Evolutionary conservation across 2,113 vertebrate species (phyloP).

Genomic region (Condylura cristata): DNA sequence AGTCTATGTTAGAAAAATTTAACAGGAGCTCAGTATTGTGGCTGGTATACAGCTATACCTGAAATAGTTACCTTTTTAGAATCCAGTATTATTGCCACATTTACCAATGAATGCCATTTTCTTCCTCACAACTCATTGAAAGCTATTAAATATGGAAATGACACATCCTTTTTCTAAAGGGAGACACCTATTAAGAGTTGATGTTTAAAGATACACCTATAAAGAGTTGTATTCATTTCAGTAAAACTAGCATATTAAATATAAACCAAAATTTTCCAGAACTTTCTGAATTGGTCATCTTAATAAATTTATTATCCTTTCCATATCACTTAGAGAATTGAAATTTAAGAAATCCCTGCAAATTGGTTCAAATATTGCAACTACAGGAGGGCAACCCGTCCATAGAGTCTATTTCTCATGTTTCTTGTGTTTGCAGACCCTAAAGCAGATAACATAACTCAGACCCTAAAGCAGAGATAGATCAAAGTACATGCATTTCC

Average conservation of each 20-base stretch:
- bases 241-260: slow-evolving; percentile 15
- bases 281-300: background rate
- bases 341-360: background rate
- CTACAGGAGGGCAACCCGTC: background rate
- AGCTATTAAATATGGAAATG: background rate
- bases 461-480: background rate
- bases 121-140: background rate
- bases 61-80: background rate
- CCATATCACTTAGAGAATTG: background rate
- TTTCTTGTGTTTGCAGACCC: background rate
- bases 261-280: background rate
- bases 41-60: background rate
- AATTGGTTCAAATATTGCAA: slow-evolving; percentile 16
- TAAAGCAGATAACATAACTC: background rate
- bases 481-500: background rate
- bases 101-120: background rate
- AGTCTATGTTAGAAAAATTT: background rate
- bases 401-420: background rate
- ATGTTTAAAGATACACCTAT: too few relatives aligned
- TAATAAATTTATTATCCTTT: slow-evolving; percentile 20
- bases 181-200: background rate
- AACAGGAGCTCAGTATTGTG: background rate
- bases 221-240: background rate
- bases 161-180: background rate
- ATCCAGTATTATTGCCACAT: background rate